phyloP scores from a whole-genome alignment of 2,113 vertebrate species.

The Psophia crepitans region DNA sequence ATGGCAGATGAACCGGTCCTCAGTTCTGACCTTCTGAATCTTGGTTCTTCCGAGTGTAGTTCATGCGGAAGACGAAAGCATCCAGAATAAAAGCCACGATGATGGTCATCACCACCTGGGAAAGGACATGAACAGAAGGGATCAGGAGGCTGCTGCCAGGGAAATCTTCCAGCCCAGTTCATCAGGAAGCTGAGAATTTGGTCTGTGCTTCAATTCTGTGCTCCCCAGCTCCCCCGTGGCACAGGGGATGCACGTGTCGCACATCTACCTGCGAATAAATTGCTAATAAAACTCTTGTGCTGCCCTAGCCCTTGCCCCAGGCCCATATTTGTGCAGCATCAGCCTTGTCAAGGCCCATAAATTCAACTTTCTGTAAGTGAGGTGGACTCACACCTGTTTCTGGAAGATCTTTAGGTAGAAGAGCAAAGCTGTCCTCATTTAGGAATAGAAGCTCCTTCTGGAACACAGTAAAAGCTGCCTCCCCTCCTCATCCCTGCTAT shows the following conservation, averaged over 20 bases:
- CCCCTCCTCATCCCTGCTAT: neutral
- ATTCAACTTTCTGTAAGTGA: neutral
- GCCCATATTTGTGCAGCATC: neutral
- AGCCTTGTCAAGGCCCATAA: neutral
- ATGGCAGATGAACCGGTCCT: accelerated
- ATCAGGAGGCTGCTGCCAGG: neutral
- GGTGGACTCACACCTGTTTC: neutral
- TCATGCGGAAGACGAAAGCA: conserved; percentile 98
- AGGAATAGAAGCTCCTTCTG: neutral
- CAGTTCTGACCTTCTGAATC: conserved; percentile 80
- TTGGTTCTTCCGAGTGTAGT: conserved; percentile 93
- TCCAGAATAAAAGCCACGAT: conserved; percentile 98
- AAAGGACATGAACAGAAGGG: neutral
- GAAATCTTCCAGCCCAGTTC: neutral
- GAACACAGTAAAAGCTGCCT: neutral
- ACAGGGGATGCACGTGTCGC: neutral
- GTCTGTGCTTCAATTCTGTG: neutral
- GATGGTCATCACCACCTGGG: conserved; percentile 97
- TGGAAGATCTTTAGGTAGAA: neutral
- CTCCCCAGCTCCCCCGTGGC: neutral
- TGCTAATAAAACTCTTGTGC: neutral
- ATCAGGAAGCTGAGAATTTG: neutral
- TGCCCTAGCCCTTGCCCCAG: neutral
- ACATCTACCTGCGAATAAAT: neutral
- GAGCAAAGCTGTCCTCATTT: neutral